A percentile compares a stretch with the other conserved stretches of the same genome.
phyloP scores from a whole-genome alignment of 2,797 vertebrate genomes.

The Nannoperca obscura region DNA sequence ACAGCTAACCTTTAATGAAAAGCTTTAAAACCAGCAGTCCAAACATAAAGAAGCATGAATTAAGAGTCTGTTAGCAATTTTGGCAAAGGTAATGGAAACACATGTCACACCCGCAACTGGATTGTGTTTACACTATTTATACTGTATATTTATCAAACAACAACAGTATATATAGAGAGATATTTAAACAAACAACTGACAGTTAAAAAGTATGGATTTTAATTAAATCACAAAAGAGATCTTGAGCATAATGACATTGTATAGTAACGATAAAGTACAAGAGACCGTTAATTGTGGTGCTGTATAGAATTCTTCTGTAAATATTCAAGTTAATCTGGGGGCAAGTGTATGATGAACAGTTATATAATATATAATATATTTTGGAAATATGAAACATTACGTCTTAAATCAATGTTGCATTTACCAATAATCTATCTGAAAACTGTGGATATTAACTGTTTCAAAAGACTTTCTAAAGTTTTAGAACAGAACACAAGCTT shows the following conservation, averaged over 20 bases:
- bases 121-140: constrained; percentile 49
- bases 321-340: background rate
- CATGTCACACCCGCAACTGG: constrained; percentile 49
- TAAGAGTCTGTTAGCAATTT: constrained; percentile 53
- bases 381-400: constrained; percentile 25
- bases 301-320: background rate
- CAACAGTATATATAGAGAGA: background rate
- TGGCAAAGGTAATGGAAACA: constrained; percentile 63
- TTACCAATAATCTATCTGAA: constrained; percentile 9
- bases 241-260: background rate
- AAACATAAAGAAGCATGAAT: constrained; percentile 46
- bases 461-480: constrained; percentile 59
- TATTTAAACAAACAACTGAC: background rate
- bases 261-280: background rate
- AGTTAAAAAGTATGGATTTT: background rate
- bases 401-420: constrained; percentile 10
- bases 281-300: constrained; percentile 2
- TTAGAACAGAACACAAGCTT: constrained; percentile 66
- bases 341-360: constrained; percentile 18
- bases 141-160: constrained; percentile 31
- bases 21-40: constrained; percentile 31
- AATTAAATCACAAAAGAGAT: background rate
- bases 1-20: constrained; percentile 36
- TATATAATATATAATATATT: background rate
- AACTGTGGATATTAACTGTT: constrained; percentile 29